A percentile compares a stretch with the other conserved stretches of the same genome.
Evolutionary conservation across 2,113 vertebrate species (phyloP).

Genomic region (Tricholaema leucomelas): DNA sequence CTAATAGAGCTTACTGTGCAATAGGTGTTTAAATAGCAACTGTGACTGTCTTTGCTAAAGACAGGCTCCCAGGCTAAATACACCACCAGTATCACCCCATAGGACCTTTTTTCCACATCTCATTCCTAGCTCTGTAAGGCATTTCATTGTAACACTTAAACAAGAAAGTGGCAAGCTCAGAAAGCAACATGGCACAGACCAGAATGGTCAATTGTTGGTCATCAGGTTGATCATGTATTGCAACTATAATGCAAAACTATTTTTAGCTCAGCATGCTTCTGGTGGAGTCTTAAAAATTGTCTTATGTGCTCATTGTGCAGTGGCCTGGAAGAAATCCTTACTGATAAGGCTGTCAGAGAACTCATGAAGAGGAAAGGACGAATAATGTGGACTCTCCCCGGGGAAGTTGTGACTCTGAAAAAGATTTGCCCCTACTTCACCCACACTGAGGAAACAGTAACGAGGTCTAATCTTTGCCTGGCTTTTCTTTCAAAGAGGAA

Average conservation of each 20-base stretch:
- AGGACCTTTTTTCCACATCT: not conserved
- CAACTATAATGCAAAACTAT: not conserved
- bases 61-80: not conserved
- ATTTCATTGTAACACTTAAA: not conserved
- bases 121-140: too few relatives aligned
- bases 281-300: not conserved
- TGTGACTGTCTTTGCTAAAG: not conserved
- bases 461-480: not conserved
- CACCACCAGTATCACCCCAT: not conserved
- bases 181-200: not conserved
- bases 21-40: not conserved
- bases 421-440: not conserved
- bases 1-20: not conserved
- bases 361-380: not conserved
- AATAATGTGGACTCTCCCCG: not conserved
- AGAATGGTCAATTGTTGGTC: not conserved
- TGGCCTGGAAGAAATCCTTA: slow-evolving; percentile 36
- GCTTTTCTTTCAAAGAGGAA: not conserved
- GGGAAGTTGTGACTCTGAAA: not conserved
- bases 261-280: not conserved
- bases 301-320: not conserved
- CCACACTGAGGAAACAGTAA: not conserved
- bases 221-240: not conserved
- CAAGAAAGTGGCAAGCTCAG: not conserved
- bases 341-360: slow-evolving; percentile 12